Evolutionary conservation across 1,140 invertebrate genomes (phyloP).

Genomic region (Zeugodacus cucurbitae): DNA sequence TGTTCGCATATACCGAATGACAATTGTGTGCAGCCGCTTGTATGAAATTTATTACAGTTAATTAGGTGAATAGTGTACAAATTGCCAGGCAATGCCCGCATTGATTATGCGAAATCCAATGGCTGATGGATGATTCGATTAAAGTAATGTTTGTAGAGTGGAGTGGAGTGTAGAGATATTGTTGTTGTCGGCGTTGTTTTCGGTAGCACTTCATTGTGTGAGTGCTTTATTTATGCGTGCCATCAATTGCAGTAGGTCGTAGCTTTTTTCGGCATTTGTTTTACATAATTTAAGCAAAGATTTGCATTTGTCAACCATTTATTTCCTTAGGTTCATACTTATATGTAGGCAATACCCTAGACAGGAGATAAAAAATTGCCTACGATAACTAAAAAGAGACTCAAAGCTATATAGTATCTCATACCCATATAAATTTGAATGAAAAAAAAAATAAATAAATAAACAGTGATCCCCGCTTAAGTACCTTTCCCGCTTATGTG

Average conservation of each 20-base stretch:
- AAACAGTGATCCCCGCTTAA: too few relatives aligned
- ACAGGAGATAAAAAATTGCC: too few relatives aligned
- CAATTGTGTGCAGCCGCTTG: background rate
- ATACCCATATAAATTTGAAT: too few relatives aligned
- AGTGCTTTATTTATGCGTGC: background rate
- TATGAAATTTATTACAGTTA: slow-evolving; percentile 11
- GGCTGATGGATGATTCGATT: background rate
- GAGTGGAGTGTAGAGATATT: background rate
- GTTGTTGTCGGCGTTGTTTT: background rate
- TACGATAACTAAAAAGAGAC: too few relatives aligned
- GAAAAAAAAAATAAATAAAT: too few relatives aligned
- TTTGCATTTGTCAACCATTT: too few relatives aligned
- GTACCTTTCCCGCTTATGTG: too few relatives aligned
- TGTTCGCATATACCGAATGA: background rate
- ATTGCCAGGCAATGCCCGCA: background rate
- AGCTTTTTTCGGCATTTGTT: too few relatives aligned
- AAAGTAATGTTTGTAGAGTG: background rate
- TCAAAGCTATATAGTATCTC: too few relatives aligned
- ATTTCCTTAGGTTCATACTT: too few relatives aligned
- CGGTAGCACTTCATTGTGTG: background rate
- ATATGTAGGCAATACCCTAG: too few relatives aligned
- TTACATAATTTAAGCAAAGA: too few relatives aligned
- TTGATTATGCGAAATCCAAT: slow-evolving; percentile 29
- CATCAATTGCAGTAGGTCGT: background rate
- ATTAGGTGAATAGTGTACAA: slow-evolving; percentile 23